These are phyloP conservation scores for Megaceryle alcyon DNA, from an alignment of 2,797 vertebrate species.

Conservation along the genomic window DNA sequence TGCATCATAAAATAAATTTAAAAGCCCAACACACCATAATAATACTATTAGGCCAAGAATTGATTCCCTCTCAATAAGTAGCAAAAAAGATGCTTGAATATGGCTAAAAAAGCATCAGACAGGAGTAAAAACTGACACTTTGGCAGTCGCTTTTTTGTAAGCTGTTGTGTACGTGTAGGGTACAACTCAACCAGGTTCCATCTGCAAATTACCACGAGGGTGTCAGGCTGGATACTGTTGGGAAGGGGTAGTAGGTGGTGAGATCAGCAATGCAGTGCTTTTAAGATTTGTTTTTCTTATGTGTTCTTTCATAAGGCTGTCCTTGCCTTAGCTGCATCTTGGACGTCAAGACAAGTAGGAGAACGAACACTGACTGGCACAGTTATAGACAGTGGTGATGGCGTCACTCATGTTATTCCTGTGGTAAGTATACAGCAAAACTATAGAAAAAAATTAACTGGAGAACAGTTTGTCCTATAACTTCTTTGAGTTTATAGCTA, in stretches of 20 bases:
- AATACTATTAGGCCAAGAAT: background rate
- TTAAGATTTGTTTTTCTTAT: background rate
- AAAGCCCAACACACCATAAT: background rate
- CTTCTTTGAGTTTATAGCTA: background rate
- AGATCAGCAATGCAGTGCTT: background rate
- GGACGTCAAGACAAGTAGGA: constrained; percentile 96
- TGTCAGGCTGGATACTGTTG: background rate
- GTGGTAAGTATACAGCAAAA: constrained; percentile 82
- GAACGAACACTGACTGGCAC: constrained; percentile 93
- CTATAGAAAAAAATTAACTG: background rate
- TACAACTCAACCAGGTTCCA: background rate
- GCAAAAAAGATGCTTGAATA: background rate
- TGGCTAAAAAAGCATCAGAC: background rate
- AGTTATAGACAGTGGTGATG: constrained; percentile 97
- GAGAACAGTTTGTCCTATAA: background rate
- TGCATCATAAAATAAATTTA: background rate
- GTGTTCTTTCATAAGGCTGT: constrained; percentile 78
- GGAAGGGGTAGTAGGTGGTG: background rate
- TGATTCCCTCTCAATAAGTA: background rate
- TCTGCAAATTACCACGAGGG: background rate
- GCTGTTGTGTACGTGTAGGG: background rate
- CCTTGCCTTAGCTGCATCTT: constrained; percentile 96
- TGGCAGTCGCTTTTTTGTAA: background rate
- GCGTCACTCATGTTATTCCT: constrained; percentile 96
- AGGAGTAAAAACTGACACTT: background rate